phyloP scores from a whole-genome alignment of 2,113 vertebrate species.

The Upupa epops region DNA sequence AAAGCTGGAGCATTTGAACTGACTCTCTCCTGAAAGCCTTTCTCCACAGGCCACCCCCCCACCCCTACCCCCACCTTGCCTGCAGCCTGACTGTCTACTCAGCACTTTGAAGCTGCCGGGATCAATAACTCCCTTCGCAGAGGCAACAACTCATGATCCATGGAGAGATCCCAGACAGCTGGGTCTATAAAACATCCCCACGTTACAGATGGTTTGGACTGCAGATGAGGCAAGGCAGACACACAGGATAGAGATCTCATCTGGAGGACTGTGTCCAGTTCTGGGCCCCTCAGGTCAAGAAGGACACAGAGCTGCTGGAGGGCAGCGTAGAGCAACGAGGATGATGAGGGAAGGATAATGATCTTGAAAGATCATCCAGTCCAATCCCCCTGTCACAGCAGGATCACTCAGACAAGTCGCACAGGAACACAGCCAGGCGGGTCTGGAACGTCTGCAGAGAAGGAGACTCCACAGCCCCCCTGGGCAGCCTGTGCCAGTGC shows the following conservation, averaged over 20 bases:
- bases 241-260: not conserved
- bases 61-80: not conserved
- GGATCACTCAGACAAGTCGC: no score
- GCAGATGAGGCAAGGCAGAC: not conserved
- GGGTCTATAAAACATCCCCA: not conserved
- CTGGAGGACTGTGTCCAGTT: no score
- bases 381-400: no score
- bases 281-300: no score
- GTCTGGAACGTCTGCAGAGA: no score
- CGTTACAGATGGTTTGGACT: not conserved
- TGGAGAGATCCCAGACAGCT: not conserved
- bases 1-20: not conserved
- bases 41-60: not conserved
- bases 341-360: no score
- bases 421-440: no score
- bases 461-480: no score
- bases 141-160: not conserved
- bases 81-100: not conserved
- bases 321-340: no score
- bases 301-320: no score
- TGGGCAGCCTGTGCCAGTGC: no score
- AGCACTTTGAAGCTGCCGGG: conserved; percentile 5
- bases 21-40: not conserved
- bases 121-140: conserved; percentile 23
- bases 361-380: no score